Evolutionary conservation across 2,888 invertebrate genomes (phyloP), one percentile per base, ranked within the genome.

Genomic region (Ecliptopera silaceata): DNA sequence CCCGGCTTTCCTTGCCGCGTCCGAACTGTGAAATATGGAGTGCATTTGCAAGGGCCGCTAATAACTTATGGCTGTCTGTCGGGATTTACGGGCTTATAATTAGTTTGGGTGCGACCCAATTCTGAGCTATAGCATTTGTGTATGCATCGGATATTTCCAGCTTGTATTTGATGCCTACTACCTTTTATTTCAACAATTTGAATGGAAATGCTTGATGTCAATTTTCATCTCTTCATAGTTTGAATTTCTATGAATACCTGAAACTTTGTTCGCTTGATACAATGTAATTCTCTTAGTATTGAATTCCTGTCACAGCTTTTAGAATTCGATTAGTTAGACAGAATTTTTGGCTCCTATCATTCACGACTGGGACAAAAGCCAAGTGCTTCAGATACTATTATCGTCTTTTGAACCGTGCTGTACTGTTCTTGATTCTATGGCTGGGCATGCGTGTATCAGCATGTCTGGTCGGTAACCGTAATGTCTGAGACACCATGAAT

Each of bases 81-180:
- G 56, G 55, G 70, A 84, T 82, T 82, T 80, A 84, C 74, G 74
- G 71, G 66, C 71, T 70, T 77, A 76, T 82, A 82, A 84, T 84
- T 80, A 81, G 75, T 79, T 80, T 86, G 84, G 86, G 79, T 71
- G 63, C 70, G 72, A 70, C 79, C 84, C 85, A 86, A 84, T 78
- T 77, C 62, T 53, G 56, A 13, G 39, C 32, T 44, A n/a, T 20
- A 44, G 44, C 47, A 55, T 53, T 12, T 42, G 34, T 47, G 47
- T 49, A 17, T 54, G 46, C 12, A 43, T 44, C 26, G 39, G 47
- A 41, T 20, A 32, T 47, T 55, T 59, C 41, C 17, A 52, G 38
- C n/a, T 34, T 12, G 22, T 34, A 17, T 45, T n/a, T 8, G 12
- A 17, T 3, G 20, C 6, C 6, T 13, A 0, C 1, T 34, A n/a